Base-by-base conservation (phyloP, 1,140 invertebrate species). In the Ips typographus region DNA sequence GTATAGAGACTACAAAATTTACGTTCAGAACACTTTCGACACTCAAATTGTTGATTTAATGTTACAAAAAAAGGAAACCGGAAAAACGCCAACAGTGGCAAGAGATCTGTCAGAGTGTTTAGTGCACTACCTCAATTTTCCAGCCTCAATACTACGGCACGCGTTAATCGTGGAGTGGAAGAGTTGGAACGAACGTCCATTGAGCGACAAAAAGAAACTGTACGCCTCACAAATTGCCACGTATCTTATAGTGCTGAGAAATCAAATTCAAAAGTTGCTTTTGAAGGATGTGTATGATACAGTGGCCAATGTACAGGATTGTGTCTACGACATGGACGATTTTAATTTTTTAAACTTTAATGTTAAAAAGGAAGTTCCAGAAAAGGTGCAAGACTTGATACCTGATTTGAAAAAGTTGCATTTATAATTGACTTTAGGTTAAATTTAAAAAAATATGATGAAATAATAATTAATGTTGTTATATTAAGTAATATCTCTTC, bases 41-140 rank as follows among this genome's bases (percentile, higher is more conserved):
- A 71, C 69, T n/a, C 72, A 73, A 62, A 58, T 71, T 7, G 72
- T 71, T 1, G 72, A 73, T 56, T 64, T 73, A 55, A 56, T 71
- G 1, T 52, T 73, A n/a, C 59, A 71, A 47, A 73, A 73, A 58
- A 68, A 59, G 7, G 42, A 61, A 62, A 61, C 44, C 8, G 42
- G 59, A 38, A 60, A 5, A 3, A 41, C 55, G 4, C 65, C 59
- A 22, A 22, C 40, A 37, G 7, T 53, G 40, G 66, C 52, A 71
- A 57, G 47, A 42, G 43, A 61, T 44, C 8, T 73, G 3, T 71
- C 69, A 8, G 69, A 73, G 41, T 71, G 68, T 56, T 36, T 73
- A 42, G 49, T 52, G 4, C 64, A 73, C 42, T 73, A 73, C 53
- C 44, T 73, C 3, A 68, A 71, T 57, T 66, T 73, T 71, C 72